phyloP scores from a whole-genome alignment of 2,888 invertebrate species.

The Xestoiulus laeticollis region DNA sequence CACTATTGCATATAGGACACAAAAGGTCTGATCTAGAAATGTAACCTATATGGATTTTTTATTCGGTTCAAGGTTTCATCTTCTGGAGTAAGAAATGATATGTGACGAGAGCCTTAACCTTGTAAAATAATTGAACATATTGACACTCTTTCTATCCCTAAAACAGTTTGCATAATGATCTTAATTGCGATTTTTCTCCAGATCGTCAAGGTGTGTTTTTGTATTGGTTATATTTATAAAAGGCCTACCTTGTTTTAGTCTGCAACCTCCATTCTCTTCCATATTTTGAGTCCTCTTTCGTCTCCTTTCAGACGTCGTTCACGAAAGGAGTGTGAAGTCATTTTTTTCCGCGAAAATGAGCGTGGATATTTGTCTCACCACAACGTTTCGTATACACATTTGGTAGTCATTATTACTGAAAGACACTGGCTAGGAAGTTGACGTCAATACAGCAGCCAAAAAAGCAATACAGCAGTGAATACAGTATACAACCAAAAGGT shows the following conservation, averaged over 20 bases:
- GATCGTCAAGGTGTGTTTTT: constrained; percentile 8
- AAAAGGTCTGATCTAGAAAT: background rate
- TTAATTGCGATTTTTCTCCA: no score
- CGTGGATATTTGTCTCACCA: background rate
- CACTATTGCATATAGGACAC: background rate
- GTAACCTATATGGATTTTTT: background rate
- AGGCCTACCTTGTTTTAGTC: background rate
- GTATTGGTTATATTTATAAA: background rate
- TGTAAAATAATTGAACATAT: background rate
- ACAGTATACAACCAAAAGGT: background rate
- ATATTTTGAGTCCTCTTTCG: background rate
- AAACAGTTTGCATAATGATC: background rate
- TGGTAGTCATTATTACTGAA: background rate
- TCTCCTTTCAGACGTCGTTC: constrained; percentile 8
- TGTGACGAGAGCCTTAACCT: background rate
- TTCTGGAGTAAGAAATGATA: background rate
- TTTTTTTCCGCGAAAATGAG: background rate
- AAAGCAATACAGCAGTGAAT: no score
- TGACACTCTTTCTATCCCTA: background rate
- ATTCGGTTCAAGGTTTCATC: background rate
- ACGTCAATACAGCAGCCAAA: background rate
- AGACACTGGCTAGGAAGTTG: background rate
- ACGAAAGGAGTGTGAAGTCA: constrained; percentile 17
- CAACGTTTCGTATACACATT: background rate
- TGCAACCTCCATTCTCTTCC: background rate